phyloP scores from a whole-genome alignment of 2,113 vertebrate genomes.

The Alexandromys fortis region DNA sequence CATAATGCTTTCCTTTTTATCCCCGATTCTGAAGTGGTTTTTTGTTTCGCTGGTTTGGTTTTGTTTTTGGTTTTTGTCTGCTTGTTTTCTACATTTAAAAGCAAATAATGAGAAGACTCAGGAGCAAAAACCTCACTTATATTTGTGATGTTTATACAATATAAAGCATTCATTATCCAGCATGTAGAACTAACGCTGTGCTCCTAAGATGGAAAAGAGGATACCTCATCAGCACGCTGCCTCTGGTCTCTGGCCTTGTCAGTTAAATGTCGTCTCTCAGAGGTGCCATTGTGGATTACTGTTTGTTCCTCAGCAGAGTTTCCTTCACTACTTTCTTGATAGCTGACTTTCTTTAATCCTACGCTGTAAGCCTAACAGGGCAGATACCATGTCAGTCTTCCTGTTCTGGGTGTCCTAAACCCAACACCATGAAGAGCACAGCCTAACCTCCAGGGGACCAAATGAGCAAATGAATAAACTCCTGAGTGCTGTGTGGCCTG shows the following conservation, averaged over 20 bases:
- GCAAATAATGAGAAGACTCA: background rate
- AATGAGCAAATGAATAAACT: background rate
- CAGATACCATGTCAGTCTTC: background rate
- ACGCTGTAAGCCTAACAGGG: background rate
- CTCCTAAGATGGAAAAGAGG: background rate
- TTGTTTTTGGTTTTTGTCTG: background rate
- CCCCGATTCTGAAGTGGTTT: background rate
- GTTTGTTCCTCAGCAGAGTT: background rate
- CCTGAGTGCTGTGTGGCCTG: background rate
- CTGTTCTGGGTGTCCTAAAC: background rate
- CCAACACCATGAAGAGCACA: background rate
- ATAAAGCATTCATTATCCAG: background rate
- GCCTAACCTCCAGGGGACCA: background rate
- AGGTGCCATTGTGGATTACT: background rate
- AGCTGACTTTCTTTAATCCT: background rate
- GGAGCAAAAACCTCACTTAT: background rate
- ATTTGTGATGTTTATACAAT: background rate
- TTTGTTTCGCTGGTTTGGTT: background rate
- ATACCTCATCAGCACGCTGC: background rate
- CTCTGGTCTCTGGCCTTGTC: background rate
- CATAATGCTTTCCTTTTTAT: background rate
- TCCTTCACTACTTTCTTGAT: background rate
- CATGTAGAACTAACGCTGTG: background rate
- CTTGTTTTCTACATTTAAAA: background rate
- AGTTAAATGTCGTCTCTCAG: background rate